Conservation (phyloP, 2,888 invertebrate species). For the Phrixothrix hirtus region DNA sequence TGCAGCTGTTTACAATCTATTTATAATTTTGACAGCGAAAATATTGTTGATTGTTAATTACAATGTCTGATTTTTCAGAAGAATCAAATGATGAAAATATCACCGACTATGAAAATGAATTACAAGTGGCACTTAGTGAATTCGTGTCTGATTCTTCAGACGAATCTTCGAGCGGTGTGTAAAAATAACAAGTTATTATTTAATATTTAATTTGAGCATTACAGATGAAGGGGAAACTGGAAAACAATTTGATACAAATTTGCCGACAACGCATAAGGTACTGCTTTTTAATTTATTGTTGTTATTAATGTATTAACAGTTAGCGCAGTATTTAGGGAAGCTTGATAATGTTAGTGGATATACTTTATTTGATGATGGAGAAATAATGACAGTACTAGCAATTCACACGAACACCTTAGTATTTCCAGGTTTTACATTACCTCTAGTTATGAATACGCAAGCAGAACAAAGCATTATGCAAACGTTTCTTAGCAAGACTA, state of each 20-base stretch:
- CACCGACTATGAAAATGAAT: not conserved
- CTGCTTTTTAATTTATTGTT: slow-evolving; percentile 6
- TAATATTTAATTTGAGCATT: not conserved
- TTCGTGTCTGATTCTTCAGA: not conserved
- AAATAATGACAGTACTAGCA: slow-evolving; percentile 47
- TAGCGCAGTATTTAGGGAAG: slow-evolving; percentile 50
- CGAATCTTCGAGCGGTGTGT: slow-evolving; percentile 6
- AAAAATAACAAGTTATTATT: not conserved
- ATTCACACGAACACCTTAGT: slow-evolving; percentile 61
- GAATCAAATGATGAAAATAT: slow-evolving; percentile 4
- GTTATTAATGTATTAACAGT: not conserved
- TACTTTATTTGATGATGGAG: slow-evolving; percentile 52
- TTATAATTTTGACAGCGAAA: not conserved
- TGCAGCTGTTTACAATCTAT: too few relatives aligned
- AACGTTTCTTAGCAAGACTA: slow-evolving; percentile 61
- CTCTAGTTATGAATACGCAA: slow-evolving; percentile 63
- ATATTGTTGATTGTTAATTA: not conserved
- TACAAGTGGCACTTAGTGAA: not conserved
- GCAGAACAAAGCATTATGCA: slow-evolving; percentile 63
- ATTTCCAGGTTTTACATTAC: slow-evolving; percentile 80
- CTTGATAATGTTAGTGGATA: slow-evolving; percentile 52
- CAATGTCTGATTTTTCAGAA: slow-evolving; percentile 15
- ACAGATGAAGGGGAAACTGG: not conserved
- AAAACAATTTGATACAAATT: slow-evolving; percentile 50
- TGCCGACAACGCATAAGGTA: slow-evolving; percentile 53